Evolutionary conservation across 2,113 vertebrate genomes (phyloP), one percentile per base, ranked within the genome.

Genomic region (Gavia stellata): DNA sequence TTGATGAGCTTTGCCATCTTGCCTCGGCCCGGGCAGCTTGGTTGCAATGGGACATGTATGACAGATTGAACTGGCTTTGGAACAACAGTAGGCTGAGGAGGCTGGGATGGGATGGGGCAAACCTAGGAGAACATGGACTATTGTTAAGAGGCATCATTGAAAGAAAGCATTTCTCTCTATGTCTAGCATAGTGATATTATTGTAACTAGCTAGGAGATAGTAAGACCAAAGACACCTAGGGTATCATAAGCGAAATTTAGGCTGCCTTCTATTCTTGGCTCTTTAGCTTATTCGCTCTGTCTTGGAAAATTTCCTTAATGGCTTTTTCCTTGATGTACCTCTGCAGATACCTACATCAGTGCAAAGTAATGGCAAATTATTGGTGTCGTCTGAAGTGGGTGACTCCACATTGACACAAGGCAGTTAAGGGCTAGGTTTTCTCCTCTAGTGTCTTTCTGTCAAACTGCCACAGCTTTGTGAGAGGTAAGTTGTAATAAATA

Each of bases 1-100:
- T 98, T 99, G 62, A 99, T 98, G 81, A 99, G 98, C 96, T 99
- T 99, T 96, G 98, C 98, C 98, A 99, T 98, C 98, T 99, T 99
- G 44, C 99, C 99, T 89, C 99, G 97, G 6, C 99, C 99, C 0
- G 99, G 98, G 86, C 99, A 99, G 97, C 98, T 99, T 44, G 99
- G 97, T 65, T 99, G 98, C 88, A 97, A 97, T 15, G 99, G 98
- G 29, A 94, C 97, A 18, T 98, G 98, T 80, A 99, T 98, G 94
- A 99, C 94, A 34, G 98, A 99, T 65, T 98, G 99, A 95, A 98
- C 98, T 4, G 99, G 99, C 97, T 99, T 99, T 91, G 98, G 98
- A 93, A 99, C 95, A 26, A 98, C 86, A 62, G 98, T 97, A 36
- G 99, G 99, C 95, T 99, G 99, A 23, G 98, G 98, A 90, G 98